A percentile compares a stretch with the other conserved stretches of the same genome.
Conservation (phyloP, 1,140 invertebrate genomes). For the Drosophila neocordata region DNA sequence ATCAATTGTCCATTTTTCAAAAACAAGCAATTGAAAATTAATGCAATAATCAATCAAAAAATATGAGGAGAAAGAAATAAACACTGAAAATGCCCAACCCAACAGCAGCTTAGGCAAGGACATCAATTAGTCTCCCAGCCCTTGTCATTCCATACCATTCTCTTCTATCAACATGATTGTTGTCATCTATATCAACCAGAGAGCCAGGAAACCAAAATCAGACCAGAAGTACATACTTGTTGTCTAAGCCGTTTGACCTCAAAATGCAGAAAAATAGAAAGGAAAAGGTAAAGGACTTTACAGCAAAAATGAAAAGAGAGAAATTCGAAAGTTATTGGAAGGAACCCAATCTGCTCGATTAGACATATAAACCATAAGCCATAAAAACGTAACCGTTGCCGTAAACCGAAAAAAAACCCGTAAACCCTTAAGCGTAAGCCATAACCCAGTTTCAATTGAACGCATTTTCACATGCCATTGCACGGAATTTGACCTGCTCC, state of each 20-base stretch:
- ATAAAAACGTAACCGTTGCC: constrained; percentile 4
- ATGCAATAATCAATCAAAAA: constrained; percentile 70
- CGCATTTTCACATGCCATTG: constrained; percentile 77
- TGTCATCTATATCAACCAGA: constrained; percentile 46
- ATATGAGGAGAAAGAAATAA: not conserved
- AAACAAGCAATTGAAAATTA: constrained; percentile 60
- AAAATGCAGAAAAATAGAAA: constrained; percentile 17
- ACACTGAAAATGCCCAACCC: constrained; percentile 33
- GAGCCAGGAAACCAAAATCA: not conserved
- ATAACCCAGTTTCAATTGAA: constrained; percentile 79
- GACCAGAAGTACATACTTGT: constrained; percentile 12
- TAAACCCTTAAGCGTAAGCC: constrained; percentile 42
- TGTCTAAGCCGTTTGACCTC: constrained; percentile 20
- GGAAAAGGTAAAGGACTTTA: no score
- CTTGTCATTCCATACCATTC: not conserved
- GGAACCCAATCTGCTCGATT: constrained; percentile 65
- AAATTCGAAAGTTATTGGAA: constrained; percentile 4
- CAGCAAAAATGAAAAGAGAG: no score
- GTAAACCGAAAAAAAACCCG: not conserved
- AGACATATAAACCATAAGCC: constrained; percentile 69
- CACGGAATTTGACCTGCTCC: constrained; percentile 31
- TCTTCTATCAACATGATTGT: constrained; percentile 17
- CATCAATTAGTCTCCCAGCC: constrained; percentile 8
- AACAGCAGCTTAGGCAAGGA: not conserved
- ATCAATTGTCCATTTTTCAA: constrained; percentile 34